These are phyloP conservation scores for Trichomycterus rosablanca DNA, from an alignment of 2,113 vertebrate species.

Conservation along the genomic window DNA sequence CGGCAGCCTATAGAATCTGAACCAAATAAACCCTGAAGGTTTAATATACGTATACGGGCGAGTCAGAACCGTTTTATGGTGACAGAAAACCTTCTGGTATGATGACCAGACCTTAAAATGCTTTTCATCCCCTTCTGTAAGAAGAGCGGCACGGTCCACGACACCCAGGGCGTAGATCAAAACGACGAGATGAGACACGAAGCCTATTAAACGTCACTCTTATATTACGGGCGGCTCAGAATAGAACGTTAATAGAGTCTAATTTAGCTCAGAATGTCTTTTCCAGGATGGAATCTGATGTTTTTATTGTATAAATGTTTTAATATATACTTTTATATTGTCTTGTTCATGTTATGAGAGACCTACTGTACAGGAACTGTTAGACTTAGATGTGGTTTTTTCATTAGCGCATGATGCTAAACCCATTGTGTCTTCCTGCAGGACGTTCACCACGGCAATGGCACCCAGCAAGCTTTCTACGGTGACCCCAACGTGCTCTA, in stretches of 20 bases:
- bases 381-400: neutral
- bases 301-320: conserved; percentile 15
- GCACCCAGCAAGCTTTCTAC: conserved; percentile 92
- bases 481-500: conserved; percentile 86
- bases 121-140: conserved; percentile 69
- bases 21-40: neutral
- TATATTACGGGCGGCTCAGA: conserved; percentile 32
- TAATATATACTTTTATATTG: neutral
- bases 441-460: conserved; percentile 79
- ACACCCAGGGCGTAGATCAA: conserved; percentile 29
- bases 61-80: conserved; percentile 13
- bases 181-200: conserved; percentile 18
- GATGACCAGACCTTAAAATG: conserved; percentile 54
- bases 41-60: conserved; percentile 32
- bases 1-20: no score
- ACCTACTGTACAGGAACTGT: conserved; percentile 26
- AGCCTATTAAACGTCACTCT: conserved; percentile 51
- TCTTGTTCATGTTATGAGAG: neutral
- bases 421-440: conserved; percentile 39
- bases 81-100: conserved; percentile 14
- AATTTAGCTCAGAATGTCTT: conserved; percentile 22
- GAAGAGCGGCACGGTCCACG: no score
- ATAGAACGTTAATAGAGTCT: conserved; percentile 38
- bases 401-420: neutral
- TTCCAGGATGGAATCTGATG: conserved; percentile 28